These are phyloP conservation scores for Poecilobothrus nobilitatus DNA, from an alignment of 2,888 invertebrate species.

Conservation along the genomic window DNA sequence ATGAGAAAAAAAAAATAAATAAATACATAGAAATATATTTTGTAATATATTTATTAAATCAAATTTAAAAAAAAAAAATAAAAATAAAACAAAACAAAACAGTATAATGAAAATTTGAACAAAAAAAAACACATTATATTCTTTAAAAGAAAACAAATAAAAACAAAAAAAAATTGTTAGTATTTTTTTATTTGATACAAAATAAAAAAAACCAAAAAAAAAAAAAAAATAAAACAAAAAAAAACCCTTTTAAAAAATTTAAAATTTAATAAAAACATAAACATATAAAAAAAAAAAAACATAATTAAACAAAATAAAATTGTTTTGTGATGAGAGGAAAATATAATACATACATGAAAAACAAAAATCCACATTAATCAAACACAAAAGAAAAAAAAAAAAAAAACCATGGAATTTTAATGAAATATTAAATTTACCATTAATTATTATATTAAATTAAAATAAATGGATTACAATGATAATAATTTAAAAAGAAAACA, in stretches of 20 bases:
- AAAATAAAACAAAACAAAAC: slow-evolving; percentile 24
- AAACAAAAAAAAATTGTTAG: slow-evolving; percentile 18
- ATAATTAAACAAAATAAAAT: not conserved
- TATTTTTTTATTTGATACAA: slow-evolving; percentile 17
- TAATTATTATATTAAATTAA: slow-evolving; percentile 23
- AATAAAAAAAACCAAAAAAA: slow-evolving; percentile 15
- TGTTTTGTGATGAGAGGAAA: slow-evolving; percentile 1
- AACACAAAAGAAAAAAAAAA: not conserved
- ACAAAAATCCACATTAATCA: not conserved
- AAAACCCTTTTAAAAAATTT: not conserved
- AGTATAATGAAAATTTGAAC: slow-evolving; percentile 24
- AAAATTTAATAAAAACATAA: not conserved
- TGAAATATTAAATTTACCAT: slow-evolving; percentile 24
- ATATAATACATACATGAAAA: not conserved
- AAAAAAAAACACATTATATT: slow-evolving; percentile 26
- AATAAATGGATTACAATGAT: slow-evolving; percentile 18
- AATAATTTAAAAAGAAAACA: slow-evolving; percentile 12
- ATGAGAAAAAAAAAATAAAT: not conserved
- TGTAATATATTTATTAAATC: slow-evolving; percentile 3
- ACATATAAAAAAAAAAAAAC: not conserved
- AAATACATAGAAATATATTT: not conserved
- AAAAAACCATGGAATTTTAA: slow-evolving; percentile 5
- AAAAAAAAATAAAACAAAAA: no score
- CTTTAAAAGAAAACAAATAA: slow-evolving; percentile 14
- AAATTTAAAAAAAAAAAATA: slow-evolving; percentile 19